Evolutionary conservation across 2,888 invertebrate genomes (phyloP).

Genomic region (Eremobia ochroleuca): DNA sequence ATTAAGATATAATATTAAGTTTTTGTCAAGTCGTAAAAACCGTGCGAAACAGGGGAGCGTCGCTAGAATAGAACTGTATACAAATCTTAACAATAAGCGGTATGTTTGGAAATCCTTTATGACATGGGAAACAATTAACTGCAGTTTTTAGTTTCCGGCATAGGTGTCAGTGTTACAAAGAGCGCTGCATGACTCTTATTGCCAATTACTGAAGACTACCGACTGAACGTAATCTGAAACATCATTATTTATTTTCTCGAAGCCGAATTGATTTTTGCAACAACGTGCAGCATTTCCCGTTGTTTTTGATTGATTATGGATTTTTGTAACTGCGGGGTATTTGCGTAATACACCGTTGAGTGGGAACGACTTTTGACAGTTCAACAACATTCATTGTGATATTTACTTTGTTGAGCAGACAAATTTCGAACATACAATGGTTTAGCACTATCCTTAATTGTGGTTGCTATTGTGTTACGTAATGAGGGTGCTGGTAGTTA

Average conservation of each 20-base stretch:
- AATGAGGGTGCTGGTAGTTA: too few species aligned
- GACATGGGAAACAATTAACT: neutral
- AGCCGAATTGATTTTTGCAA: neutral
- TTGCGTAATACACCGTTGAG: too few species aligned
- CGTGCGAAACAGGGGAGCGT: too few species aligned
- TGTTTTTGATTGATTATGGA: neutral
- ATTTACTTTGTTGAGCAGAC: too few species aligned
- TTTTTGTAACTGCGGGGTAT: neutral
- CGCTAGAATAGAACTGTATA: neutral
- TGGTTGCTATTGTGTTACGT: too few species aligned
- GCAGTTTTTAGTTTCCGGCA: too few species aligned
- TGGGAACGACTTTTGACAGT: too few species aligned
- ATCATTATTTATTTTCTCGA: neutral
- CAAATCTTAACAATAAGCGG: neutral
- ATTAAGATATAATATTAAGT: neutral
- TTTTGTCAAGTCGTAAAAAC: too few species aligned
- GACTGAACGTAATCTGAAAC: neutral
- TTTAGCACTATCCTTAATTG: too few species aligned
- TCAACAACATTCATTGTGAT: too few species aligned
- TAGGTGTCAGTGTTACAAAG: too few species aligned
- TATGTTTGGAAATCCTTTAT: neutral
- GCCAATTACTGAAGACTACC: neutral
- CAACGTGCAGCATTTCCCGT: neutral
- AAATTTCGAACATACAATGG: too few species aligned
- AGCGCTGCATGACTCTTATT: neutral